Evolutionary conservation across 2,888 invertebrate species (phyloP).

Genomic region (Ceramica pisi): DNA sequence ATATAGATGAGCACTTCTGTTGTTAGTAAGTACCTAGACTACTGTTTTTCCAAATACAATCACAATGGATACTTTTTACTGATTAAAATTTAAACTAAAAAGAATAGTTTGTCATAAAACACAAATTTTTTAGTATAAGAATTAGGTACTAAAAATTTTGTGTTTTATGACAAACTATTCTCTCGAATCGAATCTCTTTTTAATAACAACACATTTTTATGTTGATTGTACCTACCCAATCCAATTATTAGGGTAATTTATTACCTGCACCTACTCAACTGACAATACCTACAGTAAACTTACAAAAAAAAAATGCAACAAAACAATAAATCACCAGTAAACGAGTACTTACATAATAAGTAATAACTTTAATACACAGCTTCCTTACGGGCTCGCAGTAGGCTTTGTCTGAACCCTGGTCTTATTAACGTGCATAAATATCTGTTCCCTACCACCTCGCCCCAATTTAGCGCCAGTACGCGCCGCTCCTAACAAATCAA

Average conservation of each 20-base stretch:
- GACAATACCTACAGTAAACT: slow-evolving; percentile 7
- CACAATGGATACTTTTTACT: too few species aligned
- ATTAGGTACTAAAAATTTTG: too few species aligned
- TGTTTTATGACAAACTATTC: too few species aligned
- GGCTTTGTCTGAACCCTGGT: slow-evolving; percentile 82
- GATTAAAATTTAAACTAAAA: too few species aligned
- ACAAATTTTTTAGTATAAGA: too few species aligned
- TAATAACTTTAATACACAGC: slow-evolving; percentile 66
- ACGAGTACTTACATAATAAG: slow-evolving; percentile 49
- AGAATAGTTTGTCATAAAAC: too few species aligned
- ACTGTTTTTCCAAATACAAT: too few species aligned
- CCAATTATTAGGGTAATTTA: not conserved
- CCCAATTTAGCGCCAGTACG: slow-evolving; percentile 78
- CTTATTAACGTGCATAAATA: slow-evolving; percentile 90
- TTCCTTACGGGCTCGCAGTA: slow-evolving; percentile 70
- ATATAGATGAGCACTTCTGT: too few species aligned
- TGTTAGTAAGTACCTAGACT: too few species aligned
- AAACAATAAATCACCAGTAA: slow-evolving; percentile 39
- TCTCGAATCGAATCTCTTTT: too few species aligned
- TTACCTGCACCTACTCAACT: not conserved
- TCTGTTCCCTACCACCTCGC: slow-evolving; percentile 78
- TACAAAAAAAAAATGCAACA: not conserved
- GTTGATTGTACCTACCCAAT: not conserved
- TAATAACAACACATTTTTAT: too few species aligned
- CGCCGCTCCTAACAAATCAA: slow-evolving; percentile 81